phyloP scores from a whole-genome alignment of 2,888 invertebrate genomes.

The Lydus trimaculatus region DNA sequence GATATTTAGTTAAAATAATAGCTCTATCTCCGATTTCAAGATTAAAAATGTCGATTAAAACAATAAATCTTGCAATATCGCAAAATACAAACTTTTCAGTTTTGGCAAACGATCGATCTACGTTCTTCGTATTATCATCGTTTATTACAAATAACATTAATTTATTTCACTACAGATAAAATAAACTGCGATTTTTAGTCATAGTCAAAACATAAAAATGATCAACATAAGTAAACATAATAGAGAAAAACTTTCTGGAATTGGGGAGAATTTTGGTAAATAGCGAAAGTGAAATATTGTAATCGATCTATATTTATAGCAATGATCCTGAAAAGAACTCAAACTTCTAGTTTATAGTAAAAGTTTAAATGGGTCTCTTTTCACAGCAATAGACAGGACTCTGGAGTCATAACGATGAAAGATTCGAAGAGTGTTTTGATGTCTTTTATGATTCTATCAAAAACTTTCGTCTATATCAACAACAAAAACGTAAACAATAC shows the following conservation, averaged over 20 bases:
- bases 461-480: not conserved
- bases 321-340: constrained; percentile 3
- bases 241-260: not conserved
- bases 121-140: not conserved
- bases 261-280: not conserved
- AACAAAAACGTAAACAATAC: not conserved
- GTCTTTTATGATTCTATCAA: constrained; percentile 8
- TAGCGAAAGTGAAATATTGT: not conserved
- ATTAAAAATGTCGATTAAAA: not conserved
- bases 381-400: constrained; percentile 5
- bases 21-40: not conserved
- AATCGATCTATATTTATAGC: constrained; percentile 2
- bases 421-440: constrained; percentile 12
- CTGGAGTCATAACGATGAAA: not conserved
- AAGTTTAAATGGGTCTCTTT: constrained; percentile 18
- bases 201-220: not conserved
- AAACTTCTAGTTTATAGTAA: constrained; percentile 18
- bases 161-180: not conserved
- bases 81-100: not conserved
- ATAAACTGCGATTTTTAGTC: not conserved
- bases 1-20: not conserved
- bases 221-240: not conserved
- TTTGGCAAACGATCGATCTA: not conserved
- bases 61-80: not conserved
- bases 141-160: not conserved